Percentiles rank a stretch among this genome's conserved stretches.
Evolutionary conservation across 2,888 invertebrate genomes (phyloP).

Genomic region (Drosophila robusta): DNA sequence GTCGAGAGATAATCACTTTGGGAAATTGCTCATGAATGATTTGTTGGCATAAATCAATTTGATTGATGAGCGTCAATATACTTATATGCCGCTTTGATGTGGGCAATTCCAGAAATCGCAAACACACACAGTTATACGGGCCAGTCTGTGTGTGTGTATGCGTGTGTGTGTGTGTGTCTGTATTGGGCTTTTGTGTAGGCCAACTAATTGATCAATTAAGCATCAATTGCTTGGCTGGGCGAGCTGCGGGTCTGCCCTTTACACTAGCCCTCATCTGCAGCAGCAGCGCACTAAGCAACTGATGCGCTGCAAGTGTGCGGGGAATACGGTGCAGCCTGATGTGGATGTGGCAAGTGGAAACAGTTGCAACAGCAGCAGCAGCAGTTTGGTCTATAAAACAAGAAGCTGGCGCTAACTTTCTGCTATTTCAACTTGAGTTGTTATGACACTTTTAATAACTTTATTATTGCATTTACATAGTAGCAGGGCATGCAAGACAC

Average conservation of each 20-base stretch:
- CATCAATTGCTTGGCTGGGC: slow-evolving; percentile 70
- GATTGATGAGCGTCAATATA: slow-evolving; percentile 80
- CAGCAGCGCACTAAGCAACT: slow-evolving; percentile 27
- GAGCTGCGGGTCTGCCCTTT: slow-evolving; percentile 62
- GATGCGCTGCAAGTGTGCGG: slow-evolving; percentile 3
- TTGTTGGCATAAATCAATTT: slow-evolving; percentile 82
- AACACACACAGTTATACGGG: slow-evolving; percentile 19
- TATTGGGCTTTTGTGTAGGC: slow-evolving; percentile 56
- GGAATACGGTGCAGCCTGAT: neutral
- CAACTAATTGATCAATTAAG: slow-evolving; percentile 79
- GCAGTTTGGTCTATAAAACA: slow-evolving; percentile 56
- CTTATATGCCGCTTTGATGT: slow-evolving; percentile 80
- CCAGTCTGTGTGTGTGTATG: slow-evolving; percentile 8
- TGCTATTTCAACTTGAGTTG: slow-evolving; percentile 81
- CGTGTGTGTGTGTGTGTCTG: slow-evolving; percentile 20
- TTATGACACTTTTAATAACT: slow-evolving; percentile 85
- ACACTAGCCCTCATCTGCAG: slow-evolving; percentile 42
- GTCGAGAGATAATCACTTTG: slow-evolving; percentile 81
- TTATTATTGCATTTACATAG: slow-evolving; percentile 84
- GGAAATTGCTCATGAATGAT: slow-evolving; percentile 82
- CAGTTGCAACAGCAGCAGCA: slow-evolving; percentile 6
- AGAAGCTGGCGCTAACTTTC: slow-evolving; percentile 66
- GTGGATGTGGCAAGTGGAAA: no score
- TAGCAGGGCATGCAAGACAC: slow-evolving; percentile 56
- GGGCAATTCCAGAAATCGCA: slow-evolving; percentile 68